These are phyloP conservation scores for Tuta absoluta DNA, from an alignment of 2,888 invertebrate species.

Conservation along the genomic window DNA sequence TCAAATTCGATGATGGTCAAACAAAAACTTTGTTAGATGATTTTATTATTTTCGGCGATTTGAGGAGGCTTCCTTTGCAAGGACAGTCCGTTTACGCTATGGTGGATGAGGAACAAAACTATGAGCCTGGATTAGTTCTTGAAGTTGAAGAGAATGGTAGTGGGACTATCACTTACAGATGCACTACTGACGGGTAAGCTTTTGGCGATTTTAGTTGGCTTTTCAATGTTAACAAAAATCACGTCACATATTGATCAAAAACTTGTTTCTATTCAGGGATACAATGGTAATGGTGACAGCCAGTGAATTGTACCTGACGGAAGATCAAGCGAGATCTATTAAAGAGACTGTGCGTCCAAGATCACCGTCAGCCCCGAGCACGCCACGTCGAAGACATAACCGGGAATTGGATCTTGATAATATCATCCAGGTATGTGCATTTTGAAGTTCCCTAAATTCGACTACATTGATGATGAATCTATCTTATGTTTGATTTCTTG, in stretches of 20 bases:
- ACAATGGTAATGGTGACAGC: constrained; percentile 76
- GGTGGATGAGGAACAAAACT: constrained; percentile 78
- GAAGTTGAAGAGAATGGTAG: constrained; percentile 69
- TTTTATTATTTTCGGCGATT: constrained; percentile 81
- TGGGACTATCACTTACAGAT: constrained; percentile 71
- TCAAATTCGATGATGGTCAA: constrained; percentile 84
- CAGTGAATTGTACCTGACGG: constrained; percentile 78
- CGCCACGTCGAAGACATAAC: constrained; percentile 65
- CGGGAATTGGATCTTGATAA: constrained; percentile 74
- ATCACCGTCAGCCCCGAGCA: constrained; percentile 60
- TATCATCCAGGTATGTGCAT: constrained; percentile 64
- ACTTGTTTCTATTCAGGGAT: constrained; percentile 54
- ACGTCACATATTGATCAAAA: no score
- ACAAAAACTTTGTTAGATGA: constrained; percentile 81
- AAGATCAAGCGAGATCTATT: constrained; percentile 78
- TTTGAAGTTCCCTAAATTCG: neutral
- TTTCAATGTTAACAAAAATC: neutral
- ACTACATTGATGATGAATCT: neutral
- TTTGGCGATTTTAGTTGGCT: neutral
- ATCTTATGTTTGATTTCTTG: no score
- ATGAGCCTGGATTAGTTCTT: constrained; percentile 77
- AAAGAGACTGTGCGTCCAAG: constrained; percentile 58
- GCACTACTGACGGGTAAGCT: constrained; percentile 74
- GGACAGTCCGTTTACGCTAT: constrained; percentile 80
- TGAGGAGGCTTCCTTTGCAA: constrained; percentile 72